phyloP scores from a whole-genome alignment of 1,140 invertebrate genomes.

The Conus ventricosus region DNA sequence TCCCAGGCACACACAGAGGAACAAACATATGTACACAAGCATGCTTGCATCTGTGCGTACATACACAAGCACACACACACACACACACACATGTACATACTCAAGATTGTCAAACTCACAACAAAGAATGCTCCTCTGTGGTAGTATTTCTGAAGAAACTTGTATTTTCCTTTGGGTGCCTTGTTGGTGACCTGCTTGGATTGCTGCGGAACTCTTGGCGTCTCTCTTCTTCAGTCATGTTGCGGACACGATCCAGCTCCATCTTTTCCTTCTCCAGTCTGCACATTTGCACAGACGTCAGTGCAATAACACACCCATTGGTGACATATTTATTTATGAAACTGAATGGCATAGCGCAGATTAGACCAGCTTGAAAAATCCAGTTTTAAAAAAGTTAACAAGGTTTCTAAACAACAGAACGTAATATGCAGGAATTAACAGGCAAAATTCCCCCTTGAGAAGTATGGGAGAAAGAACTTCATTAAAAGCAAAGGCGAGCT shows the following conservation, averaged over 20 bases:
- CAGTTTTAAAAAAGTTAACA: no score
- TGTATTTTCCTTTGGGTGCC: conserved; percentile 98
- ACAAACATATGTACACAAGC: not conserved
- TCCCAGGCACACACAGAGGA: not conserved
- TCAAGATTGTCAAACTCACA: conserved; percentile 59
- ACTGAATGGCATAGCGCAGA: no score
- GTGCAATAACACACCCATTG: no score
- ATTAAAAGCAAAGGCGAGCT: no score
- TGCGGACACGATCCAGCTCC: conserved; percentile 93
- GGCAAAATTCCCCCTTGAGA: no score
- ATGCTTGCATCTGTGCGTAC: not conserved
- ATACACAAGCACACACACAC: not conserved
- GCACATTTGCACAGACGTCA: not conserved
- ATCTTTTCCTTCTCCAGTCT: conserved; percentile 84
- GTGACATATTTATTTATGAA: no score
- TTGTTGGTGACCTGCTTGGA: conserved; percentile 95
- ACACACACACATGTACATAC: not conserved
- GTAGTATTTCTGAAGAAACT: conserved; percentile 99
- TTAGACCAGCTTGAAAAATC: no score
- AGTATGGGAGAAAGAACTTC: no score
- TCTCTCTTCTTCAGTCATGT: conserved; percentile 96
- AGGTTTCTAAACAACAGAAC: no score
- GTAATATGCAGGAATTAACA: no score
- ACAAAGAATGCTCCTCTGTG: conserved; percentile 99
- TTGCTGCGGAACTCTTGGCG: conserved; percentile 90